Conservation (phyloP, 2,888 invertebrate species). For the Arrhopalites spinosus region DNA sequence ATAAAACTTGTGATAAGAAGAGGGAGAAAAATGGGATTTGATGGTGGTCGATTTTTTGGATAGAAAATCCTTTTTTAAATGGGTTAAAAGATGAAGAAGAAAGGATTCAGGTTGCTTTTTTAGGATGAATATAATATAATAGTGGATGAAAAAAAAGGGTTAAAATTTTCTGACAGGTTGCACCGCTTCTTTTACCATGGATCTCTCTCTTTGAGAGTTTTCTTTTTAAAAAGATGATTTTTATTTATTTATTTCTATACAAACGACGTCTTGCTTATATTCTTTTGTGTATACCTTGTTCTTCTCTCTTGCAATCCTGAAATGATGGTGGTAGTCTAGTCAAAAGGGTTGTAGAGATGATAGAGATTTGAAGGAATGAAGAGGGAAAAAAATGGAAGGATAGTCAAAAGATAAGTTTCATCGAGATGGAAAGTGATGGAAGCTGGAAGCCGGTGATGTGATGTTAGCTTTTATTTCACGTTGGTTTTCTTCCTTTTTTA, state of each 20-base stretch:
- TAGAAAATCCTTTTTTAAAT: background rate
- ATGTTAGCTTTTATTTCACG: background rate
- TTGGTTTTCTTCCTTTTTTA: background rate
- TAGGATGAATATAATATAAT: background rate
- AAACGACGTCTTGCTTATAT: background rate
- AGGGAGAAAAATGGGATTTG: too few species aligned
- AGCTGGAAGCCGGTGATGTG: background rate
- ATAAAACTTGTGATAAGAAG: too few species aligned
- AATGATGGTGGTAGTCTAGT: too few species aligned
- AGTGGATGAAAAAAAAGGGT: conserved; percentile 11
- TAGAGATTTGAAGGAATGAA: background rate
- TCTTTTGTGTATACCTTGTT: background rate
- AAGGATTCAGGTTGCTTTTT: conserved; percentile 4
- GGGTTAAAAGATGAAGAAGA: background rate
- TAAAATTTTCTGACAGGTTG: conserved; percentile 23
- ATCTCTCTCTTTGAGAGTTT: background rate
- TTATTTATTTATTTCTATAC: background rate
- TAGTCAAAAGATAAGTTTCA: conserved; percentile 4
- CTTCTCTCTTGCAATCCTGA: too few species aligned
- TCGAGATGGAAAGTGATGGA: conserved; percentile 21
- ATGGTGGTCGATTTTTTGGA: too few species aligned
- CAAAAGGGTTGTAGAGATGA: background rate
- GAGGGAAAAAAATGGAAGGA: background rate
- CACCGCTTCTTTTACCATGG: background rate
- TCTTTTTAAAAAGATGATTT: background rate